Base-by-base conservation (phyloP, 2,888 invertebrate species). In the Molanna angustata region DNA sequence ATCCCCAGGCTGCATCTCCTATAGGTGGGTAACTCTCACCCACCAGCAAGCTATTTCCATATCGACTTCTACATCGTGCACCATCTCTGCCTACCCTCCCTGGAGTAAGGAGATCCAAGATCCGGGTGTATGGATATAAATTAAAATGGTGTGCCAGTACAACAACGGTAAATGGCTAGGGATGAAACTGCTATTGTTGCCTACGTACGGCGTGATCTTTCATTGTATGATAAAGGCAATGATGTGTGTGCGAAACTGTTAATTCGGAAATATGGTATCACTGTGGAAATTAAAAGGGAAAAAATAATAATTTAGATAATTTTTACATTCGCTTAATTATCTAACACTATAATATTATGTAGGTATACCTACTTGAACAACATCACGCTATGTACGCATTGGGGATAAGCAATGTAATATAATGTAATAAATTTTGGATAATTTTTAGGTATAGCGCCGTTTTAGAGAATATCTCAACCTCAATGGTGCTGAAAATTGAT, bases 121-220 rank as follows among this genome's bases (percentile, higher is more conserved):
- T n/a, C n/a, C n/a, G 39, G 41, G 35, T 39, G 52, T 47, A 43
- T 54, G 45, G 50, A 51, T 53, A 48, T 54, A 54, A 57, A 57
- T 57, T 54, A 57, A 57, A 57, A 57, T 45, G 54, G 54, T 44
- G 50, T 54, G 54, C 54, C 31, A 48, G 27, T 27, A 47, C 22
- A 45, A 48, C n/a, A n/a, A n/a, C n/a, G n/a, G n/a, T n/a, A 56
- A 56, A 49, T 48, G 57, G 57, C 45, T 41, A 20, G 52, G 46
- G 57, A 54, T 54, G 57, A 52, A 47, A 49, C 49, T 13, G 32
- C 47, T 35, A 51, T 43, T 54, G 54, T 51, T 32, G 37, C n/a
- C n/a, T n/a, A 33, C 20, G 21, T n/a, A 37, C 31, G 37, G 44
- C 33, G 39, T 44, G 47, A 48, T 53, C 48, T 44, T 16, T 19